Evolutionary conservation across 2,888 invertebrate genomes (phyloP), one percentile per base, ranked within the genome.

Genomic region (Eumacrocentrus americanus): DNA sequence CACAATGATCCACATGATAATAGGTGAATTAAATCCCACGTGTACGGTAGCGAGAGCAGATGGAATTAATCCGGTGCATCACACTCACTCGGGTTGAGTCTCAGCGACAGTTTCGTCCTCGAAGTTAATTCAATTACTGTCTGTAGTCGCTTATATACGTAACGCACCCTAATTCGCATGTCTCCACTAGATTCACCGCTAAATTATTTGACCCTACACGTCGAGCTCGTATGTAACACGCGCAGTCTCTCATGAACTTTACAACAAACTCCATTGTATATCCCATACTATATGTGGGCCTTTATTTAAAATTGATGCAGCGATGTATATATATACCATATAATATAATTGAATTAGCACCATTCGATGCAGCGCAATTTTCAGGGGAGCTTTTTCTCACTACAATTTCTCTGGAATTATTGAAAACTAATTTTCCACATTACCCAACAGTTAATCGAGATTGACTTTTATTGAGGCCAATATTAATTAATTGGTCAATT

Each of bases 61-160:
- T 66, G 65, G 65, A 68, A 70, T 68, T 67, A 67, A 67, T 69
- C 62, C 67, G 51, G 40, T 18, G 61, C 46, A 48, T 55, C 63
- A 12, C 34, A 34, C 34, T 63, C 9, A 29, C 59, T 58, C 61
- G 56, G 51, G 50, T 61, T 7, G 54, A 61, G 63, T 61, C 60
- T 55, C 62, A n/a, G 29, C 60, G 65, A 67, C 65, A 66, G 62
- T 69, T 66, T 67, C 64, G 59, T 67, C 63, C 63, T 64, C 65
- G 54, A 62, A 69, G 67, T 69, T 70, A 68, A 70, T 70, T 69
- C 63, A 65, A 68, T 70, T 70, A 65, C 62, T 64, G 63, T 63
- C 63, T n/a, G 62, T 64, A 62, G 65, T 55, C 51, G 55, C 9
- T 29, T 51, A 44, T 40, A 47, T 59, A 42, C 38, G 46, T 35